A percentile compares a stretch with the other conserved stretches of the same genome.
phyloP scores from a whole-genome alignment of 2,797 vertebrate species.

The Coregonus ussuriensis region DNA sequence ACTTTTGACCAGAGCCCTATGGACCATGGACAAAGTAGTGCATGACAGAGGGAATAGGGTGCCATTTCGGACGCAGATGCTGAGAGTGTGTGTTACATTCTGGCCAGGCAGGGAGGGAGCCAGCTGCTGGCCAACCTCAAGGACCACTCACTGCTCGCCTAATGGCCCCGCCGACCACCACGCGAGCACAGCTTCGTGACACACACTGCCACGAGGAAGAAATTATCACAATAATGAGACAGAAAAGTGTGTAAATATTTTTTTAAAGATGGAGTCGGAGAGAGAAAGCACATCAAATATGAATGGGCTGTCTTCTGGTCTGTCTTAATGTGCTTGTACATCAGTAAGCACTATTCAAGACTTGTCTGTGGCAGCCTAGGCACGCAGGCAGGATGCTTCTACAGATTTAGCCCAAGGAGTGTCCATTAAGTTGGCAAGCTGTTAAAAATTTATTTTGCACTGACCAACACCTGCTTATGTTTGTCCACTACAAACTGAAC shows the following conservation, averaged over 20 bases:
- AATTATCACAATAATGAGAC: conserved; percentile 51
- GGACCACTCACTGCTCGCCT: conserved; percentile 65
- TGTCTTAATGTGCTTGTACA: conserved; percentile 76
- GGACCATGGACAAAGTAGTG: no score
- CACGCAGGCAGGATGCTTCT: conserved; percentile 15
- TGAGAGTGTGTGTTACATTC: conserved; percentile 38
- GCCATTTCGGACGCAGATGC: conserved; percentile 25
- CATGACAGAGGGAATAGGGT: no score
- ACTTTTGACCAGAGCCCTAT: no score
- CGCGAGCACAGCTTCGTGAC: conserved; percentile 46
- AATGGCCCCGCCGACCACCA: conserved; percentile 65
- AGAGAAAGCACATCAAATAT: conserved; percentile 68
- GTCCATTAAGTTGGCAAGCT: conserved; percentile 39
- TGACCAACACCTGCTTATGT: conserved; percentile 16
- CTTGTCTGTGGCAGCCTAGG: conserved; percentile 23
- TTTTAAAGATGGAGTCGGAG: conserved; percentile 22
- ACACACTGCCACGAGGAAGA: conserved; percentile 46
- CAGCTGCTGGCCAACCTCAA: conserved; percentile 56
- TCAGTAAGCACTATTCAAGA: conserved; percentile 63
- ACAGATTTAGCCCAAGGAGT: conserved; percentile 60
- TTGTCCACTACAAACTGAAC: not conserved
- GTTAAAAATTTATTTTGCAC: conserved; percentile 40
- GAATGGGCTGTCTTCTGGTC: conserved; percentile 57
- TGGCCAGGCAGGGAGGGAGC: conserved; percentile 49
- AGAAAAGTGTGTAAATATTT: conserved; percentile 58